Evolutionary conservation across 2,113 vertebrate species (phyloP).

Genomic region (Oncorhynchus tshawytscha): DNA sequence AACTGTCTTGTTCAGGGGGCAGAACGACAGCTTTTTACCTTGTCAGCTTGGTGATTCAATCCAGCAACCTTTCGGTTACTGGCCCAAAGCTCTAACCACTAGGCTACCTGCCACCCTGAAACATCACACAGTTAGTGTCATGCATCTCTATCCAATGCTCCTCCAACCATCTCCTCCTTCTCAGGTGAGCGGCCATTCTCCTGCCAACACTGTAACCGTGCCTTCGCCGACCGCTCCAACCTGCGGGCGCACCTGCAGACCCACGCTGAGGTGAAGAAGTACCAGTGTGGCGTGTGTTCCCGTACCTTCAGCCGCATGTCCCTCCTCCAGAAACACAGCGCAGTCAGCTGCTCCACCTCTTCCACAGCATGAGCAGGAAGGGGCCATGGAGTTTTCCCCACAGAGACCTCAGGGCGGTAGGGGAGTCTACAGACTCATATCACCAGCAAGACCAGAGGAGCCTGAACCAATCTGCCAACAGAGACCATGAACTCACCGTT

Average conservation of each 20-base stretch:
- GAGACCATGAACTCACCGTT: background rate
- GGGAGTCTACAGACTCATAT: conserved; percentile 25
- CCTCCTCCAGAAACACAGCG: conserved; percentile 91
- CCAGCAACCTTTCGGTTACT: no score
- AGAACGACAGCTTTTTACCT: no score
- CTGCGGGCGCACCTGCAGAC: conserved; percentile 97
- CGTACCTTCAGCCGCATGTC: conserved; percentile 98
- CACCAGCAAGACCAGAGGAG: conserved; percentile 41
- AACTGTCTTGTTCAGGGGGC: no score
- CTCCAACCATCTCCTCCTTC: conserved; percentile 19
- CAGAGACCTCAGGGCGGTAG: conserved; percentile 34
- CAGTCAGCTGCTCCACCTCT: conserved; percentile 83
- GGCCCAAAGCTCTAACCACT: no score
- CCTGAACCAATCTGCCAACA: conserved; percentile 12
- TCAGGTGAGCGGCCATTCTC: conserved; percentile 95
- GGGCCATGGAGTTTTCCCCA: background rate
- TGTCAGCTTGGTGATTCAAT: no score
- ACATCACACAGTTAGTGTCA: background rate
- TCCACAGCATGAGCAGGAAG: conserved; percentile 26
- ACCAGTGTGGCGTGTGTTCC: conserved; percentile 89
- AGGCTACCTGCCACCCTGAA: no score
- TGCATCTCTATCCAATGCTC: conserved; percentile 3
- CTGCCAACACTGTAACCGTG: conserved; percentile 93
- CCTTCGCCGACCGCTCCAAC: conserved; percentile 96
- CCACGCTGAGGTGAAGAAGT: conserved; percentile 96